Evolutionary conservation across 2,113 vertebrate genomes (phyloP).

Genomic region (Corythornis cristatus): DNA sequence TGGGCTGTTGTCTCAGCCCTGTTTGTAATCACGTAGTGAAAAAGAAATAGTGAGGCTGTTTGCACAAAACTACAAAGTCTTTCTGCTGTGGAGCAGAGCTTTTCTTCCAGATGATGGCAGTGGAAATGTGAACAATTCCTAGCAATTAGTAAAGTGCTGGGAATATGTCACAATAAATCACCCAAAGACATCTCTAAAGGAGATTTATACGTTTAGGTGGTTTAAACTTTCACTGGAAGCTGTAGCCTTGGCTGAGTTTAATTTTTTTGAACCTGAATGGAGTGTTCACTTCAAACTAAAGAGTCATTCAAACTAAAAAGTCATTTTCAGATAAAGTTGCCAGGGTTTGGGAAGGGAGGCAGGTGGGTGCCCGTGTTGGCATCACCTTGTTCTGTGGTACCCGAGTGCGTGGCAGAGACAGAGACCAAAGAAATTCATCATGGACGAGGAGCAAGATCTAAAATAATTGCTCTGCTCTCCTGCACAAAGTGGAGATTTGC

Average conservation of each 20-base stretch:
- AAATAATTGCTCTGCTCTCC: conserved; percentile 20
- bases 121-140: neutral
- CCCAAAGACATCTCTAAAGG: neutral
- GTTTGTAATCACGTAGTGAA: neutral
- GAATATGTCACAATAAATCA: neutral
- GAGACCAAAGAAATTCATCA: neutral
- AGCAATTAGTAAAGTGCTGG: neutral
- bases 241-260: neutral
- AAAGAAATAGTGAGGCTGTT: neutral
- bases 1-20: neutral
- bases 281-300: neutral
- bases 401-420: neutral
- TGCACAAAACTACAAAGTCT: neutral
- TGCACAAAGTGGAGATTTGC: neutral
- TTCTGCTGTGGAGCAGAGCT: neutral
- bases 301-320: neutral
- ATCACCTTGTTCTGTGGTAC: neutral
- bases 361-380: neutral
- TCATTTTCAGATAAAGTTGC: neutral
- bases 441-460: neutral
- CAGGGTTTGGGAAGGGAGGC: neutral
- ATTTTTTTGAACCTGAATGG: neutral
- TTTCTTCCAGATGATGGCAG: neutral
- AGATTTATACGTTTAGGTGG: neutral
- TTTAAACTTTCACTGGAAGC: neutral